Percentiles rank a stretch among this genome's conserved stretches.
phyloP scores from a whole-genome alignment of 2,888 invertebrate genomes.

The Pollenia amentaria region DNA sequence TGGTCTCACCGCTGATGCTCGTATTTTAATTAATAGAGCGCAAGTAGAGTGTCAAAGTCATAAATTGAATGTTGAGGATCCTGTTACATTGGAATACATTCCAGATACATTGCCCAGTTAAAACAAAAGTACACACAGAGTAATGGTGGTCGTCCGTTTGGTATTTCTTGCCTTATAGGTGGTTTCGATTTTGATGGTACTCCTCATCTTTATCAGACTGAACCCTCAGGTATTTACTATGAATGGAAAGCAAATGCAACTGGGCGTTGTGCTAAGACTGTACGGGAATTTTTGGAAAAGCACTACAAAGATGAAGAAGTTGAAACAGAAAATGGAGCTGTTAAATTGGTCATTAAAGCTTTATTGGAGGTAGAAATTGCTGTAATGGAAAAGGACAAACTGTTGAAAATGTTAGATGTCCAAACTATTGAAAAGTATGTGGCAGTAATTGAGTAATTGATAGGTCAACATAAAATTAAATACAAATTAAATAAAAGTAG shows the following conservation, averaged over 20 bases:
- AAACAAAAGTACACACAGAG: conserved; percentile 99
- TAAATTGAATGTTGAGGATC: conserved; percentile 99
- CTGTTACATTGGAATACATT: conserved; percentile 98
- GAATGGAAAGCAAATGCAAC: conserved; percentile 99
- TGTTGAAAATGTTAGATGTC: conserved; percentile 94
- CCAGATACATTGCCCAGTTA: conserved; percentile 90
- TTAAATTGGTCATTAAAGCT: conserved; percentile 98
- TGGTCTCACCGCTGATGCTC: conserved; percentile 98
- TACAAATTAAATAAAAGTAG: too few species aligned
- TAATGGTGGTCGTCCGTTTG: conserved; percentile 99
- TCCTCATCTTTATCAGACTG: conserved; percentile 99
- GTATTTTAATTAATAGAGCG: conserved; percentile 98
- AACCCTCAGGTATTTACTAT: conserved; percentile 99
- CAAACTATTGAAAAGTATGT: conserved; percentile 97
- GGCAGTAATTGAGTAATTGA: conserved; percentile 97
- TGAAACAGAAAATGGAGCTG: conserved; percentile 91
- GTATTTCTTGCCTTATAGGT: conserved; percentile 98
- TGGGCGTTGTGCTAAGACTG: conserved; percentile 98
- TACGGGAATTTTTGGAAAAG: conserved; percentile 98
- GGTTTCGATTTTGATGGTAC: conserved; percentile 99
- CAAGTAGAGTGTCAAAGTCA: conserved; percentile 99
- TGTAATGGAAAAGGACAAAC: conserved; percentile 92
- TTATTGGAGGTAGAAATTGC: conserved; percentile 99
- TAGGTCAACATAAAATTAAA: too few species aligned
- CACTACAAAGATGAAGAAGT: conserved; percentile 96